Percentiles rank a stretch among this genome's conserved stretches.
phyloP scores from a whole-genome alignment of 2,797 vertebrate genomes.

The Semotilus atromaculatus region DNA sequence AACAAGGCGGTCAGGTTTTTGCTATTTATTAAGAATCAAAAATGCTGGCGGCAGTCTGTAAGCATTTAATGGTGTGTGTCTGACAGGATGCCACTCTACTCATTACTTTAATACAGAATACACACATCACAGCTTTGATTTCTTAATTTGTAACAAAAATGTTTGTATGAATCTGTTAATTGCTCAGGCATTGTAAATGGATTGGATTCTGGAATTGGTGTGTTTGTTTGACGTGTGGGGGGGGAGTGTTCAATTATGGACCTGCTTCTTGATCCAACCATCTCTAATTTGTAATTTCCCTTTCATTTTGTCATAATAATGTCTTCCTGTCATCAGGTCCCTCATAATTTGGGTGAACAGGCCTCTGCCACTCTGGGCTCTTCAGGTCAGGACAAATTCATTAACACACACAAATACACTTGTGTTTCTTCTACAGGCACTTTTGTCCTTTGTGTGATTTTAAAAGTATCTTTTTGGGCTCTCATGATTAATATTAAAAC shows the following conservation, averaged over 20 bases:
- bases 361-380: conserved; percentile 82
- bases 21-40: conserved; percentile 22
- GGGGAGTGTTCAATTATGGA: conserved; percentile 5
- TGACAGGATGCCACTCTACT: neutral
- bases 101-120: conserved; percentile 42
- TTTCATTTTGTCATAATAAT: conserved; percentile 45
- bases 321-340: conserved; percentile 72
- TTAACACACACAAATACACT: conserved; percentile 46
- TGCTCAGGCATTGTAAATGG: neutral
- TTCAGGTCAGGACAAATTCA: conserved; percentile 79
- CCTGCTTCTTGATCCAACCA: conserved; percentile 42
- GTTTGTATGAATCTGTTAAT: neutral
- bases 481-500: neutral
- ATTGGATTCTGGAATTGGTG: neutral
- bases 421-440: neutral
- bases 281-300: conserved; percentile 35
- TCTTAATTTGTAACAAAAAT: conserved; percentile 1
- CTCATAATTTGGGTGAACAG: conserved; percentile 88
- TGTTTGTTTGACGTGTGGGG: neutral
- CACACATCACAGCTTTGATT: conserved; percentile 1
- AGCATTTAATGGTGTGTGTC: neutral
- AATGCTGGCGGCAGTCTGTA: neutral
- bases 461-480: neutral
- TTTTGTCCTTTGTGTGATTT: neutral
- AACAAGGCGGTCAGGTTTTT: neutral